Evolutionary conservation across 2,888 invertebrate genomes (phyloP).

Genomic region (Drosophila mimetica): DNA sequence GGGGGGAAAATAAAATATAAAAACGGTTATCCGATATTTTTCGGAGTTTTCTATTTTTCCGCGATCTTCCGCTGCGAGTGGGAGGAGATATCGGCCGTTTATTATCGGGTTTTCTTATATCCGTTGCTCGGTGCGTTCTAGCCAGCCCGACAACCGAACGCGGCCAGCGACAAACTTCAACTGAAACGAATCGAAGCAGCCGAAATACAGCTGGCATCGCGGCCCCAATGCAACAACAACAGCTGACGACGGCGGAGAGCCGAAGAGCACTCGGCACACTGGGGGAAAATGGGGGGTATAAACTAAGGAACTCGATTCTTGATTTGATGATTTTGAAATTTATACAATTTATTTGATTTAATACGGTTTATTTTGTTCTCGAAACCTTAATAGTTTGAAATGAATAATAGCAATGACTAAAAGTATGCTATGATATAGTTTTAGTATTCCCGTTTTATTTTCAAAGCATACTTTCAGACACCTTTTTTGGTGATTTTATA

Average conservation of each 20-base stretch:
- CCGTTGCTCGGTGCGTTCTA: slow-evolving; percentile 10
- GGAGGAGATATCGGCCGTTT: slow-evolving; percentile 6
- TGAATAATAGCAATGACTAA: too few relatives aligned
- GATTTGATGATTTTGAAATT: too few relatives aligned
- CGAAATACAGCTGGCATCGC: slow-evolving; percentile 26
- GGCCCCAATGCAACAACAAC: slow-evolving; percentile 17
- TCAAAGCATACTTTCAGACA: background rate
- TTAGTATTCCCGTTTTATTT: too few relatives aligned
- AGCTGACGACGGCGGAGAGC: slow-evolving; percentile 21
- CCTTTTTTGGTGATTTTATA: background rate
- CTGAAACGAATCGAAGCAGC: slow-evolving; percentile 28
- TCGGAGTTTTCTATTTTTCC: slow-evolving; percentile 26
- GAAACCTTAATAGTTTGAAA: background rate
- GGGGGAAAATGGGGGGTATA: background rate
- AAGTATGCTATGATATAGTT: too few relatives aligned
- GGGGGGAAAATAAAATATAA: slow-evolving; percentile 32
- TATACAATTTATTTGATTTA: too few relatives aligned
- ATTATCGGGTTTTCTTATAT: slow-evolving; percentile 5
- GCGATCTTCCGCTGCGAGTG: slow-evolving; percentile 19
- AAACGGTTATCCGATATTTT: slow-evolving; percentile 48
- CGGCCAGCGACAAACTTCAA: slow-evolving; percentile 66
- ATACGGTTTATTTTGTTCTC: too few relatives aligned
- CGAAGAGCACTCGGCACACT: slow-evolving; percentile 31
- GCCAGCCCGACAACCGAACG: slow-evolving; percentile 60
- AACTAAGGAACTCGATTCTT: too few relatives aligned